phyloP scores from a whole-genome alignment of 2,113 vertebrate genomes.

The Gorsachius goisagi region DNA sequence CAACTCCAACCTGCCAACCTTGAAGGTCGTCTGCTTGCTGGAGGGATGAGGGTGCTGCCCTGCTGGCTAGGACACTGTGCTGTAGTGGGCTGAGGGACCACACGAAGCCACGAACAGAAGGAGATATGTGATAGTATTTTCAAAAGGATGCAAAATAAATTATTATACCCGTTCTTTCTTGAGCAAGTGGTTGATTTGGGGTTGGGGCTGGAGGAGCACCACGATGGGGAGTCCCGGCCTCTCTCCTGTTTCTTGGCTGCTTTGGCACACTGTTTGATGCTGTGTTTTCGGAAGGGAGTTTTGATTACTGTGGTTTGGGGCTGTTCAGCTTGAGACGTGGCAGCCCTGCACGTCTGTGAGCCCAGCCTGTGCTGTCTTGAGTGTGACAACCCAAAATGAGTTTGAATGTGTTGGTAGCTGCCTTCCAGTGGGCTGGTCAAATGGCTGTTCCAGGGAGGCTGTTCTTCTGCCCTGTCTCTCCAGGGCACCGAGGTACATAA shows the following conservation, averaged over 20 bases:
- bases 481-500: background rate
- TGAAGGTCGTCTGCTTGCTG: background rate
- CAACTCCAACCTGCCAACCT: background rate
- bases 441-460: rapidly evolving
- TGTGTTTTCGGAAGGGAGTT: background rate
- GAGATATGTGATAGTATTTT: background rate
- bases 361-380: background rate
- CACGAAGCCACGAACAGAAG: background rate
- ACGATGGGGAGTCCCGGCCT: background rate
- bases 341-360: background rate
- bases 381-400: background rate
- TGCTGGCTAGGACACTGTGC: background rate
- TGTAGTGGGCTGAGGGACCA: background rate
- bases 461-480: background rate
- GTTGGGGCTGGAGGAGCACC: background rate
- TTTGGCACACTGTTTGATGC: background rate
- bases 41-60: background rate
- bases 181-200: background rate
- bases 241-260: background rate
- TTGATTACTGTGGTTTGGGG: background rate
- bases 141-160: constrained; percentile 44
- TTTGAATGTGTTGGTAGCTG: background rate
- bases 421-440: background rate
- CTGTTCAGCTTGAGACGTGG: background rate
- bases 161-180: background rate